Conservation (phyloP, 1,140 invertebrate genomes). For the Trachymyrmex septentrionalis region DNA sequence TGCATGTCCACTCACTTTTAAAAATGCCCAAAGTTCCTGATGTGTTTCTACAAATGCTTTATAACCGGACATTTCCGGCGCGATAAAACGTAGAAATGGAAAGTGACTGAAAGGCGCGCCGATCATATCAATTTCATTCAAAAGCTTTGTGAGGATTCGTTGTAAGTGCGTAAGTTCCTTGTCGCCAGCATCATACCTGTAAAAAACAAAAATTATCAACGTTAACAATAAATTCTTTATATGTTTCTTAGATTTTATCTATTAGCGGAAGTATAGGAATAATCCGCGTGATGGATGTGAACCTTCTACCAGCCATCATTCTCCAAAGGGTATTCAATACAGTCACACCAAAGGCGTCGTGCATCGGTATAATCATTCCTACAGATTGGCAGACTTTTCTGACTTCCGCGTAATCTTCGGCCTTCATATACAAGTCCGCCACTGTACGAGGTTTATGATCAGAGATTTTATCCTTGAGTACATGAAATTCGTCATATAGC, state of each 20-base stretch:
- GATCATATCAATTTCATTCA: constrained; percentile 92
- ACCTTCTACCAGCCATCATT: constrained; percentile 93
- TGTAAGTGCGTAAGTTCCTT: constrained; percentile 90
- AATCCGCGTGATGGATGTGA: not conserved
- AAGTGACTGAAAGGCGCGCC: constrained; percentile 93
- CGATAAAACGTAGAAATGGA: constrained; percentile 91
- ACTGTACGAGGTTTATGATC: constrained; percentile 67
- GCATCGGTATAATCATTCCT: constrained; percentile 88
- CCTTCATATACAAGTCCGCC: constrained; percentile 82
- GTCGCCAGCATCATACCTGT: constrained; percentile 89
- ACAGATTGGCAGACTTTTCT: constrained; percentile 74
- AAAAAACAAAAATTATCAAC: not conserved
- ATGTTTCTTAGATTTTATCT: not conserved
- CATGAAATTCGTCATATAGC: constrained; percentile 19
- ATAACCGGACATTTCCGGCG: constrained; percentile 92
- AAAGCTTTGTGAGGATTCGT: constrained; percentile 89
- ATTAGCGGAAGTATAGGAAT: not conserved
- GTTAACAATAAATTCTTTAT: constrained; percentile 20
- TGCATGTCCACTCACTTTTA: constrained; percentile 84
- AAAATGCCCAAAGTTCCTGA: constrained; percentile 90
- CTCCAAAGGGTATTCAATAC: constrained; percentile 95
- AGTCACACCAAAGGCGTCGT: constrained; percentile 91
- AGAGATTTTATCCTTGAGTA: not conserved
- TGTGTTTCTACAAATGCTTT: constrained; percentile 91
- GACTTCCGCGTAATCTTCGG: constrained; percentile 79